These are phyloP conservation scores for Orussus abietinus DNA, from an alignment of 1,140 invertebrate species.

Conservation along the genomic window DNA sequence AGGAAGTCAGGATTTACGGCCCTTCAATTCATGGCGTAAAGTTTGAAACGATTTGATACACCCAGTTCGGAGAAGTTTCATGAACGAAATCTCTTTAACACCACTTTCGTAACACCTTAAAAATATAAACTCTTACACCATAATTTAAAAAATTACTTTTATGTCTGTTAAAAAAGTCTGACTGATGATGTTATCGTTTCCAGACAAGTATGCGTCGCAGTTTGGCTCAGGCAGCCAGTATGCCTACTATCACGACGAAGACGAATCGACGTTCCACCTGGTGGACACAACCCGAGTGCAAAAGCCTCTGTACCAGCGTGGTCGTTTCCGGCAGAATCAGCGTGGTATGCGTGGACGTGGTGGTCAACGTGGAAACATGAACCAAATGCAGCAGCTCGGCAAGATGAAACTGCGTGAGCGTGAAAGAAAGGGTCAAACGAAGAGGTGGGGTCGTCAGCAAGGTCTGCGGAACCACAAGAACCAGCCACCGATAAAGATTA, in stretches of 20 bases:
- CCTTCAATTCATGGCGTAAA: too few relatives aligned
- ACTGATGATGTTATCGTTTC: too few relatives aligned
- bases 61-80: too few relatives aligned
- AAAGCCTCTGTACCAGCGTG: conserved; percentile 86
- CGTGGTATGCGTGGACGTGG: conserved; percentile 74
- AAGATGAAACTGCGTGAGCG: conserved; percentile 58
- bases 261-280: conserved; percentile 97
- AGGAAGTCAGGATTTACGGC: too few relatives aligned
- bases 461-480: conserved; percentile 68
- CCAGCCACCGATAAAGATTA: conserved; percentile 84
- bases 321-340: conserved; percentile 77
- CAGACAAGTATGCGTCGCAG: conserved; percentile 93
- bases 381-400: conserved; percentile 66
- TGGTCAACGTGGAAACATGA: conserved; percentile 65
- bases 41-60: too few relatives aligned
- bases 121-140: too few relatives aligned
- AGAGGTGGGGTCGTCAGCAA: conserved; percentile 83
- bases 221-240: conserved; percentile 94
- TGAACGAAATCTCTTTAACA: too few relatives aligned
- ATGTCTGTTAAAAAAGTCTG: too few relatives aligned
- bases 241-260: conserved; percentile 96
- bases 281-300: conserved; percentile 91
- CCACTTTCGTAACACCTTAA: too few relatives aligned
- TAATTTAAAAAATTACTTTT: too few relatives aligned
- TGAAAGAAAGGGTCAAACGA: conserved; percentile 64